Evolutionary conservation across 1,140 invertebrate species (phyloP), one percentile per base, ranked within the genome.

Genomic region (Tetraneura akinire): DNA sequence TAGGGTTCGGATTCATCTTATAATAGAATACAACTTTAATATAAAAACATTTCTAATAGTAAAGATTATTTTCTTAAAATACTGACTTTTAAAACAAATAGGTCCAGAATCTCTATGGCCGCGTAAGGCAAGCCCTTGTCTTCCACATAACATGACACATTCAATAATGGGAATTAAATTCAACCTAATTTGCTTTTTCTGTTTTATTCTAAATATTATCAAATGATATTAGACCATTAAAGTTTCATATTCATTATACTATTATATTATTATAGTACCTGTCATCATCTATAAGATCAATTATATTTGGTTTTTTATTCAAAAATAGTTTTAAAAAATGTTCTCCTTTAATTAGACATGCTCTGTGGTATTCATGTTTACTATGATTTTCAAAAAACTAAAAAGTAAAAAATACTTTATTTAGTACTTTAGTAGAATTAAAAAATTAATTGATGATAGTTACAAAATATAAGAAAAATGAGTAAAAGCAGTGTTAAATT

Each of bases 351-450:
- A 60, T 29, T 29, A 60, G 13, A 60, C 23, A 60, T 29, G 14
- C 5, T 29, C 5, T 60, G 29, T 60, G 57, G 29, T 60, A 60
- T 2, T 60, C 57, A 60, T 60, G 16, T 13, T 60, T 60, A 5
- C 23, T 29, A 26, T 29, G 57, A 29, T 60, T 60, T 60, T 60
- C 57, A 60, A 60, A 60, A 1, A 60, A 23, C 57, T 60, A n/a
- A n/a, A n/a, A n/a, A n/a, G n/a, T n/a, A n/a, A n/a, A n/a, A n/a
- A n/a, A n/a, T n/a, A n/a, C n/a, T n/a, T n/a, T n/a, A n/a, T n/a
- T n/a, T n/a, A n/a, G n/a, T n/a, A n/a, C n/a, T n/a, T n/a, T n/a
- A n/a, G n/a, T 60, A 32, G 3, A 60, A 21, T 29, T 60, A 16
- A 14, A 60, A 29, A 11, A 60, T 60, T 3, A 1, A 29, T 29